Evolutionary conservation across 2,797 vertebrate genomes (phyloP).

Genomic region (Craterocephalus amniculus): DNA sequence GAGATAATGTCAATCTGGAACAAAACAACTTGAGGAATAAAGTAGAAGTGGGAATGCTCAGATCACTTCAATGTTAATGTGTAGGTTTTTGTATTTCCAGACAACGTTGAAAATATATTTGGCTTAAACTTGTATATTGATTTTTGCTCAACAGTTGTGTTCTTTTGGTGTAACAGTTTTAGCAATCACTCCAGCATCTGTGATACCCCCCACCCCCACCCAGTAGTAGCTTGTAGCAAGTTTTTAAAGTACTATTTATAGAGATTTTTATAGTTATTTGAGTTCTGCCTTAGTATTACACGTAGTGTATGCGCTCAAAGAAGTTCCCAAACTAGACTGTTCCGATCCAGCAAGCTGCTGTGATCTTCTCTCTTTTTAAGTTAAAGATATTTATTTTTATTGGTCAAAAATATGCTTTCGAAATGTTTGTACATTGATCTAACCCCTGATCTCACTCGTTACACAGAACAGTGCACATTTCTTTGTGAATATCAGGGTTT

Average conservation of each 20-base stretch:
- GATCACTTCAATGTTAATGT: background rate
- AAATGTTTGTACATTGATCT: background rate
- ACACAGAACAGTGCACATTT: background rate
- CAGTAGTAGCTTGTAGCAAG: too few relatives aligned
- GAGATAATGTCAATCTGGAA: background rate
- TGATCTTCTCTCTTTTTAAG: background rate
- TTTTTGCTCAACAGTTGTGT: background rate
- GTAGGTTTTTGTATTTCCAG: constrained; percentile 2
- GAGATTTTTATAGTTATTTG: too few relatives aligned
- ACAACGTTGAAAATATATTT: background rate
- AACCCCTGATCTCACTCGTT: background rate
- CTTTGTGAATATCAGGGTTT: background rate
- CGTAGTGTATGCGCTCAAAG: too few relatives aligned
- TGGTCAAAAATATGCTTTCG: too few relatives aligned
- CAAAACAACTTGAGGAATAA: background rate
- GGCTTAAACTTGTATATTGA: background rate
- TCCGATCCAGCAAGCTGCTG: background rate
- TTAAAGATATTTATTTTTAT: too few relatives aligned
- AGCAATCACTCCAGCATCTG: background rate
- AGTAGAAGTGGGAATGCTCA: background rate
- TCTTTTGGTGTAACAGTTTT: background rate
- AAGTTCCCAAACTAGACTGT: background rate
- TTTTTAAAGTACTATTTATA: too few relatives aligned
- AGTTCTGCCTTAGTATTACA: too few relatives aligned
- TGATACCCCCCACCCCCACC: too few relatives aligned